Conservation (phyloP, 2,113 vertebrate genomes). For the Lagopus muta region DNA sequence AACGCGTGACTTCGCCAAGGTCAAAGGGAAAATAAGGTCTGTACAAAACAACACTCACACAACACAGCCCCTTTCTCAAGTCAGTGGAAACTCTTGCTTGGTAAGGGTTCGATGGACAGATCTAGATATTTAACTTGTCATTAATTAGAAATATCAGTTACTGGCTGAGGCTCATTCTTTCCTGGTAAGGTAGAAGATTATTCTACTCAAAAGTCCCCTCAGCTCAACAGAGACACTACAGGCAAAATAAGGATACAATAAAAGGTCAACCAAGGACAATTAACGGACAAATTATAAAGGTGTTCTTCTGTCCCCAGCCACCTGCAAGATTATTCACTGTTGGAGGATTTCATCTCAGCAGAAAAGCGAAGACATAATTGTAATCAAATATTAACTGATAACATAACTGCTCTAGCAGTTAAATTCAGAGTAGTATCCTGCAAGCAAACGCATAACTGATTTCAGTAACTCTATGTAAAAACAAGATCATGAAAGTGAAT, state of each 20-base stretch:
- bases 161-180: neutral
- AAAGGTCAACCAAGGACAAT: slow-evolving; percentile 35
- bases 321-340: neutral
- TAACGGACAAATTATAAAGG: neutral
- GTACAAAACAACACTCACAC: neutral
- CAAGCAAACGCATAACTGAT: neutral
- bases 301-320: neutral
- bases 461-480: neutral
- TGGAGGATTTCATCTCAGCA: neutral
- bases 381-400: neutral
- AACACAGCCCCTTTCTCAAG: neutral
- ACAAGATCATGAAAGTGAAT: fast-evolving
- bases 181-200: neutral
- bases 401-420: neutral
- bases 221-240: neutral
- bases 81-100: neutral
- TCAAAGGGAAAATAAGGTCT: neutral
- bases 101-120: neutral
- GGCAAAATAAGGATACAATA: neutral
- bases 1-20: neutral
- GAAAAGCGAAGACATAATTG: neutral
- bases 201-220: neutral
- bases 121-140: neutral
- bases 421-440: neutral
- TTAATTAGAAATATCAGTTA: slow-evolving; percentile 12